Evolutionary conservation across 1,140 invertebrate genomes (phyloP).

Genomic region (Brachionus sp.): DNA sequence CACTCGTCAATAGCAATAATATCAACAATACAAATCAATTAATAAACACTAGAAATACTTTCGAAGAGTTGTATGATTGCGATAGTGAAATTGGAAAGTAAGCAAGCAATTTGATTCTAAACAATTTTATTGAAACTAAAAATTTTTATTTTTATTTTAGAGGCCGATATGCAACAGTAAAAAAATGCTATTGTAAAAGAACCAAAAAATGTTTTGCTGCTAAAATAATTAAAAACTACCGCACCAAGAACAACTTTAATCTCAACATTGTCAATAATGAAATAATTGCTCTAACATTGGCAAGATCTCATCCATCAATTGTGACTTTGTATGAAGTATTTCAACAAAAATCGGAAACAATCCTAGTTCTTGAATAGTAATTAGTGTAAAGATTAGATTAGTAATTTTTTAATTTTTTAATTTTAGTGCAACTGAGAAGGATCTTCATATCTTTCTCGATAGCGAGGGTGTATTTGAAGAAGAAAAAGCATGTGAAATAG

Average conservation of each 20-base stretch:
- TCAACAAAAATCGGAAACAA: slow-evolving; percentile 16
- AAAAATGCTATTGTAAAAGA: slow-evolving; percentile 32
- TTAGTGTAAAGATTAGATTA: neutral
- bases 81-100: slow-evolving; percentile 43
- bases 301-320: slow-evolving; percentile 34
- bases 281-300: slow-evolving; percentile 6
- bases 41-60: slow-evolving; percentile 33
- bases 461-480: slow-evolving; percentile 31
- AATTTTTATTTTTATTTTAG: neutral
- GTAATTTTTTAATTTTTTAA: neutral
- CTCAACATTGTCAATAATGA: slow-evolving; percentile 42
- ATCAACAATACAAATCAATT: slow-evolving; percentile 9
- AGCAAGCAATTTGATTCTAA: neutral
- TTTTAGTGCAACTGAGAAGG: slow-evolving; percentile 30
- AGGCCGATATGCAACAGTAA: slow-evolving; percentile 37
- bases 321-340: slow-evolving; percentile 39
- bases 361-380: slow-evolving; percentile 45
- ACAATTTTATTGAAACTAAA: neutral
- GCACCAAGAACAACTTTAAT: slow-evolving; percentile 38
- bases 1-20: slow-evolving; percentile 4
- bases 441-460: slow-evolving; percentile 34
- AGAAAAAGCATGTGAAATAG: slow-evolving; percentile 24
- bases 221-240: slow-evolving; percentile 45
- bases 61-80: slow-evolving; percentile 39
- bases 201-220: slow-evolving; percentile 31